A percentile compares a stretch with the other conserved stretches of the same genome.
Evolutionary conservation across 2,797 vertebrate genomes (phyloP).

Genomic region (Heliangelus exortis): DNA sequence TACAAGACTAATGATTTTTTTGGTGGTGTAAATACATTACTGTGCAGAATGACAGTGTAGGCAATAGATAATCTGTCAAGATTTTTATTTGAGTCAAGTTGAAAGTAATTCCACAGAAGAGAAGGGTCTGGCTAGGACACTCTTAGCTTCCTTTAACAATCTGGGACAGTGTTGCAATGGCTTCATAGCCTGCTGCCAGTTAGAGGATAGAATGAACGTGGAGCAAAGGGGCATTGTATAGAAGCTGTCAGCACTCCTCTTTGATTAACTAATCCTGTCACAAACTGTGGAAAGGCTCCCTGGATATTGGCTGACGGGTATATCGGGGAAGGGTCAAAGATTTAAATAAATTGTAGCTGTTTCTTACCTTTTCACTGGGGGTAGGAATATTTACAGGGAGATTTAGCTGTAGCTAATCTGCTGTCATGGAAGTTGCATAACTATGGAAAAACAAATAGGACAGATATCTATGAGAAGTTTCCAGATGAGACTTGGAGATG

Average conservation of each 20-base stretch:
- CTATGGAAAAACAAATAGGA: not conserved
- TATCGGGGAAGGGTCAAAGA: not conserved
- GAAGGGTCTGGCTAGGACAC: not conserved
- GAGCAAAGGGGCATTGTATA: not conserved
- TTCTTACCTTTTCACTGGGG: not conserved
- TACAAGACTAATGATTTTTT: not conserved
- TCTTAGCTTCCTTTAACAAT: not conserved
- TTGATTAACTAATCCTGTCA: not conserved
- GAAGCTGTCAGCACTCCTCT: not conserved
- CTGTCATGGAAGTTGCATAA: not conserved
- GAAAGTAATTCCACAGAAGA: not conserved
- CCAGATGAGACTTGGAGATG: not conserved
- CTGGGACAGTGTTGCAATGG: not conserved
- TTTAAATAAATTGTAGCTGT: not conserved
- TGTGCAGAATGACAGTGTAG: not conserved
- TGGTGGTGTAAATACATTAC: not conserved
- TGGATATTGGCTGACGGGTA: not conserved
- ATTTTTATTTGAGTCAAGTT: not conserved
- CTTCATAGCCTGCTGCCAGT: not conserved
- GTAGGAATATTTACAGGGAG: not conserved
- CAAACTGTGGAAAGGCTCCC: not conserved
- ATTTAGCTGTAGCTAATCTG: not conserved
- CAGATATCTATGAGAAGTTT: not conserved
- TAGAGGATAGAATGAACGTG: not conserved
- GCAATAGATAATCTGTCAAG: not conserved